Percentiles rank a stretch among this genome's conserved stretches.
phyloP scores from a whole-genome alignment of 2,113 vertebrate species.

The Gobius niger region DNA sequence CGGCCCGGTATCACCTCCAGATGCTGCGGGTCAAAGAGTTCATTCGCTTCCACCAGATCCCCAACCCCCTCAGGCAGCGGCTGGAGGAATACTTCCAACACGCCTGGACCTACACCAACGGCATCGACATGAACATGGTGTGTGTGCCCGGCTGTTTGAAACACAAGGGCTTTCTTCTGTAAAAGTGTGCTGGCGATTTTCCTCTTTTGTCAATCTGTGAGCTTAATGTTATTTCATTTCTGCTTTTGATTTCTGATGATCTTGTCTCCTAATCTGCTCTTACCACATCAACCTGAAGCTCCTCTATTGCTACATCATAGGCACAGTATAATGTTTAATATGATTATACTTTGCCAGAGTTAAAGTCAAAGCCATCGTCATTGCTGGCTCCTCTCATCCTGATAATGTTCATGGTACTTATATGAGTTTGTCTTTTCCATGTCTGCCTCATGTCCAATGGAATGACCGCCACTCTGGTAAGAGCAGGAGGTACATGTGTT shows the following conservation, averaged over 20 bases:
- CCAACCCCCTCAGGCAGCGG: slow-evolving; percentile 91
- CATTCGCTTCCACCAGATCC: slow-evolving; percentile 98
- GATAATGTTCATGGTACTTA: slow-evolving; percentile 82
- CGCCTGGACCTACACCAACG: slow-evolving; percentile 97
- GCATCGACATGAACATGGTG: slow-evolving; percentile 99
- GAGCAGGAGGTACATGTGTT: slow-evolving; percentile 96
- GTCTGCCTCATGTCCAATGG: slow-evolving; percentile 94
- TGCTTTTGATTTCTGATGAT: slow-evolving; percentile 26
- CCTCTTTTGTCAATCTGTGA: slow-evolving; percentile 26
- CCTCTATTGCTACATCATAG: slow-evolving; percentile 18
- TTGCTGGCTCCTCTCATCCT: slow-evolving; percentile 29
- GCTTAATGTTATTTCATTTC: slow-evolving; percentile 27
- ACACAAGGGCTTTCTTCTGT: not conserved
- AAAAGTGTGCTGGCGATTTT: slow-evolving; percentile 19
- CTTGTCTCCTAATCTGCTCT: slow-evolving; percentile 28
- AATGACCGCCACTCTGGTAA: slow-evolving; percentile 96
- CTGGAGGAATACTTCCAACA: slow-evolving; percentile 99
- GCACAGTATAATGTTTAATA: slow-evolving; percentile 36
- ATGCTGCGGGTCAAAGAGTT: slow-evolving; percentile 98
- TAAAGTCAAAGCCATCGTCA: slow-evolving; percentile 36
- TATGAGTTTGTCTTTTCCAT: slow-evolving; percentile 96
- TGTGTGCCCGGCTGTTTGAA: not conserved
- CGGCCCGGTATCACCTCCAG: slow-evolving; percentile 96
- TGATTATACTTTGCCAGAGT: slow-evolving; percentile 25
- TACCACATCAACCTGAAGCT: slow-evolving; percentile 26